Evolutionary conservation across 2,113 vertebrate species (phyloP).

Genomic region (Labeo catla): DNA sequence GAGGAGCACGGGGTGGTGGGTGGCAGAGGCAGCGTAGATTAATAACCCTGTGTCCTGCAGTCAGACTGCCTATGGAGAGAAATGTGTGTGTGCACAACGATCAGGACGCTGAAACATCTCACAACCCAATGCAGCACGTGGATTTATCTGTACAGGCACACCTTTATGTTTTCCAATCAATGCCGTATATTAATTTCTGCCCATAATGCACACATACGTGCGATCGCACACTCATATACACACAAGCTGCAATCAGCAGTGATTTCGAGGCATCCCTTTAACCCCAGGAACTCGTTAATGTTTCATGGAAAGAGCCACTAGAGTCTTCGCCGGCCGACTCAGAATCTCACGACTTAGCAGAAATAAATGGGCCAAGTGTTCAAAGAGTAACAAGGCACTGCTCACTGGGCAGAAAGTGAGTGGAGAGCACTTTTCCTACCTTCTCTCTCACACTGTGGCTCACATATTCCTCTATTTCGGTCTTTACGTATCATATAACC

Average conservation of each 20-base stretch:
- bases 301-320: constrained; percentile 62
- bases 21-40: constrained; percentile 49
- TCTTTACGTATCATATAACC: not conserved
- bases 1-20: constrained; percentile 49
- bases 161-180: not conserved
- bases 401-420: constrained; percentile 56
- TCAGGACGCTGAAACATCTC: not conserved
- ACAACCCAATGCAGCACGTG: not conserved
- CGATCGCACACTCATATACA: not conserved
- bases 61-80: constrained; percentile 14
- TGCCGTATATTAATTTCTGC: constrained; percentile 2
- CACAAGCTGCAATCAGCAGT: constrained; percentile 49
- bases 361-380: constrained; percentile 65
- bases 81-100: not conserved
- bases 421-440: constrained; percentile 58
- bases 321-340: constrained; percentile 56
- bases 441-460: constrained; percentile 7
- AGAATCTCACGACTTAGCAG: constrained; percentile 63
- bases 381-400: constrained; percentile 62
- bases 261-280: constrained; percentile 61
- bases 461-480: constrained; percentile 17
- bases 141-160: not conserved
- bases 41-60: constrained; percentile 46
- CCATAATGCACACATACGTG: not conserved
- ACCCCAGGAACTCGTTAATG: constrained; percentile 62